These are phyloP conservation scores for Crotalus horridus DNA, from an alignment of 2,113 vertebrate genomes.

Conservation along the genomic window DNA sequence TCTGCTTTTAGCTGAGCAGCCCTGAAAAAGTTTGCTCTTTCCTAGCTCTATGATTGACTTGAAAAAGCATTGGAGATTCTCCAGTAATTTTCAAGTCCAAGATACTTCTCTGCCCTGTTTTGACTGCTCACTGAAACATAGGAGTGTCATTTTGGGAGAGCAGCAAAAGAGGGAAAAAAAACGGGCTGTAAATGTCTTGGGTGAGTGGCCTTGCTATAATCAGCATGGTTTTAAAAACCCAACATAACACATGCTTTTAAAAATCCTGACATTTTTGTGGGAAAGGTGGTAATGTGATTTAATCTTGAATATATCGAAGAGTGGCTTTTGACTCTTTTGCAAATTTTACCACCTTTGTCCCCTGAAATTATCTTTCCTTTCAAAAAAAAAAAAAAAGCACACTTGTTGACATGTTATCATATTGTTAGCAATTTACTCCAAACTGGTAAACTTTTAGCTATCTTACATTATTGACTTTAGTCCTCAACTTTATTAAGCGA, in stretches of 20 bases:
- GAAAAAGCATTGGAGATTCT: constrained; percentile 24
- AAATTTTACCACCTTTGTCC: not conserved
- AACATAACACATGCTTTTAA: not conserved
- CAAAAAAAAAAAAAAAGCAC: not conserved
- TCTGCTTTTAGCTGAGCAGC: constrained; percentile 41
- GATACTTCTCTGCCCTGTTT: constrained; percentile 36
- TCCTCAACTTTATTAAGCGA: constrained; percentile 18
- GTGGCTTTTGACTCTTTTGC: not conserved
- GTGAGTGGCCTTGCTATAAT: not conserved
- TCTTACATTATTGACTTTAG: not conserved
- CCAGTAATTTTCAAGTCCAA: constrained; percentile 8
- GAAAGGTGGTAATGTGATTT: not conserved
- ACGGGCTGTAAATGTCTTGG: not conserved
- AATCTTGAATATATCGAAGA: not conserved
- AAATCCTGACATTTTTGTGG: not conserved
- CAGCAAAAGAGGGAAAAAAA: not conserved
- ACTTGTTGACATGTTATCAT: not conserved
- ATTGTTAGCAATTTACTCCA: constrained; percentile 17
- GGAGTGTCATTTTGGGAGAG: constrained; percentile 22
- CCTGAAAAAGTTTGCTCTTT: constrained; percentile 36
- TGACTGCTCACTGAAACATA: not conserved
- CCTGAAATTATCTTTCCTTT: not conserved
- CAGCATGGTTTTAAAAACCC: constrained; percentile 8
- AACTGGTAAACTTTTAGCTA: constrained; percentile 35
- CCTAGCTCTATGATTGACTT: constrained; percentile 14